Evolutionary conservation across 1,140 invertebrate species (phyloP).

Genomic region (Caerostris darwini): DNA sequence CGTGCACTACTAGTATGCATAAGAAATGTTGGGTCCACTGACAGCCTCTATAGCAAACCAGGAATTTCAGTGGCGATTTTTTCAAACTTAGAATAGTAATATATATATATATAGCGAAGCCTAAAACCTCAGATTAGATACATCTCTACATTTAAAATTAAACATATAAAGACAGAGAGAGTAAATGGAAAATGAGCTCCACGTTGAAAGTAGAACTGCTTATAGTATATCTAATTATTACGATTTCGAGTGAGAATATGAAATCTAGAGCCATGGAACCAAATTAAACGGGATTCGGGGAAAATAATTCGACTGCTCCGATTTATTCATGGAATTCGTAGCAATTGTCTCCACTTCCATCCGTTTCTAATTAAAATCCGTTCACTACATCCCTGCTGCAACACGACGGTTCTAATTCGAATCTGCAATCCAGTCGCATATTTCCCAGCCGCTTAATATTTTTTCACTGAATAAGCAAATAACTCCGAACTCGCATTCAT

Average conservation of each 20-base stretch:
- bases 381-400: too few species aligned
- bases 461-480: too few species aligned
- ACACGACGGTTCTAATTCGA: too few species aligned
- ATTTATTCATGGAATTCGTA: constrained; percentile 1
- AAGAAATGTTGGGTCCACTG: too few species aligned
- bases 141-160: background rate
- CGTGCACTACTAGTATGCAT: too few species aligned
- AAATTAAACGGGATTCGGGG: background rate
- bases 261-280: background rate
- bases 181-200: background rate
- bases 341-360: background rate
- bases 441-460: too few species aligned
- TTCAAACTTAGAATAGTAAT: too few species aligned
- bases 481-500: too few species aligned
- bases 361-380: background rate
- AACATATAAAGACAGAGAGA: background rate
- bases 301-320: constrained; percentile 1
- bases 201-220: background rate
- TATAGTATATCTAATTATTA: background rate
- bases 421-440: too few species aligned
- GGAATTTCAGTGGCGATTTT: too few species aligned
- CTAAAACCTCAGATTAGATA: background rate
- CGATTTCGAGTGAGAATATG: background rate
- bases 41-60: too few species aligned
- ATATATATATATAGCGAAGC: too few species aligned